Conservation (phyloP, 1,140 invertebrate species). For the Drosophila ohnishii region DNA sequence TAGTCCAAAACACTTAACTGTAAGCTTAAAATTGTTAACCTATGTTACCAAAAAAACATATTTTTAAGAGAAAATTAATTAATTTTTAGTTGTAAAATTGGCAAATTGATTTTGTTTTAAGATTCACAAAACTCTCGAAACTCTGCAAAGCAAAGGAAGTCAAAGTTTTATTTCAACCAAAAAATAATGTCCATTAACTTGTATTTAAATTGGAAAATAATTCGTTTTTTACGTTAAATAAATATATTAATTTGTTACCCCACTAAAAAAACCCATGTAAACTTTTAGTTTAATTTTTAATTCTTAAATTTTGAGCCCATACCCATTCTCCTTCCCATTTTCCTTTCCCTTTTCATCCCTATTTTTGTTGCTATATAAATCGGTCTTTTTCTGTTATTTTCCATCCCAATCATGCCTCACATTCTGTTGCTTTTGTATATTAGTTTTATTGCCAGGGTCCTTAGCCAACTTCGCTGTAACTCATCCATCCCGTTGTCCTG, state of each 20-base stretch:
- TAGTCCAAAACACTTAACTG: constrained; percentile 48
- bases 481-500: constrained; percentile 5
- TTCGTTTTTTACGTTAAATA: constrained; percentile 39
- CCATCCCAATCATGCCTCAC: neutral
- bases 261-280: constrained; percentile 45
- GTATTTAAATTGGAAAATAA: constrained; percentile 20
- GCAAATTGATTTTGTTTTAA: constrained; percentile 44
- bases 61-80: constrained; percentile 29
- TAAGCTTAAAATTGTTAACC: constrained; percentile 58
- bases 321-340: neutral
- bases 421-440: constrained; percentile 16
- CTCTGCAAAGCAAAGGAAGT: constrained; percentile 24
- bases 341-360: neutral
- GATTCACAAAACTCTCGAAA: constrained; percentile 23
- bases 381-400: neutral
- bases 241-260: constrained; percentile 47
- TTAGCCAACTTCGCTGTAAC: constrained; percentile 7
- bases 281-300: constrained; percentile 57
- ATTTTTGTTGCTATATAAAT: too few species aligned
- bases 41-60: constrained; percentile 14
- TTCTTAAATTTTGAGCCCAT: constrained; percentile 9
- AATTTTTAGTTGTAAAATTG: constrained; percentile 62
- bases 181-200: constrained; percentile 18
- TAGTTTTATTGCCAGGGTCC: neutral
- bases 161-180: constrained; percentile 28